These are phyloP conservation scores for Pandemis cinnamomeana DNA, from an alignment of 2,888 invertebrate species.

Conservation along the genomic window DNA sequence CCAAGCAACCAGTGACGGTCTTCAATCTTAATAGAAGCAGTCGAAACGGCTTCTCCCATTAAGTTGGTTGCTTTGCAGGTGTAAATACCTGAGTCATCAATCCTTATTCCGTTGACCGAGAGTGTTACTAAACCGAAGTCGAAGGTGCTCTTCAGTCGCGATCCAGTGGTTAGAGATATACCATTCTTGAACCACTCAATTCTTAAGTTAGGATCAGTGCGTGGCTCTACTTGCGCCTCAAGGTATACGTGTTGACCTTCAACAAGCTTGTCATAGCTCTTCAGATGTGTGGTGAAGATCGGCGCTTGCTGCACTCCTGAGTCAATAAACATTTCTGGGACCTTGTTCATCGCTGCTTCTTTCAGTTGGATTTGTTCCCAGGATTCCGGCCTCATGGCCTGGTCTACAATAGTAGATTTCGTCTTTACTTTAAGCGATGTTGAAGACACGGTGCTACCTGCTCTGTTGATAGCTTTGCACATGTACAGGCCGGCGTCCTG, in stretches of 20 bases:
- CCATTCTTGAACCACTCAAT: constrained; percentile 98
- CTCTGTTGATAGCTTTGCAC: constrained; percentile 96
- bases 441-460: constrained; percentile 97
- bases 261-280: constrained; percentile 91
- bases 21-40: constrained; percentile 94
- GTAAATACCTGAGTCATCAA: constrained; percentile 97
- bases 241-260: constrained; percentile 95
- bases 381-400: constrained; percentile 94
- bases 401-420: constrained; percentile 91
- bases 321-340: constrained; percentile 94
- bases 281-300: constrained; percentile 96
- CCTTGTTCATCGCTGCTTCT: constrained; percentile 96
- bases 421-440: constrained; percentile 95
- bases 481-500: constrained; percentile 97
- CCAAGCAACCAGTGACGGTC: constrained; percentile 95
- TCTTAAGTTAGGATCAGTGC: constrained; percentile 93
- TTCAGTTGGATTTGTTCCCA: constrained; percentile 96
- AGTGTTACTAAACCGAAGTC: constrained; percentile 98
- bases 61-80: constrained; percentile 97
- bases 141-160: constrained; percentile 96
- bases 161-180: constrained; percentile 92
- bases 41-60: constrained; percentile 97
- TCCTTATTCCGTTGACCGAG: constrained; percentile 93
- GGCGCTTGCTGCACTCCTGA: constrained; percentile 95
- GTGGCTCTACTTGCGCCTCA: constrained; percentile 96